Percentiles rank a stretch among this genome's conserved stretches.
phyloP scores from a whole-genome alignment of 2,888 invertebrate genomes.

The Cerastis rubricosa region DNA sequence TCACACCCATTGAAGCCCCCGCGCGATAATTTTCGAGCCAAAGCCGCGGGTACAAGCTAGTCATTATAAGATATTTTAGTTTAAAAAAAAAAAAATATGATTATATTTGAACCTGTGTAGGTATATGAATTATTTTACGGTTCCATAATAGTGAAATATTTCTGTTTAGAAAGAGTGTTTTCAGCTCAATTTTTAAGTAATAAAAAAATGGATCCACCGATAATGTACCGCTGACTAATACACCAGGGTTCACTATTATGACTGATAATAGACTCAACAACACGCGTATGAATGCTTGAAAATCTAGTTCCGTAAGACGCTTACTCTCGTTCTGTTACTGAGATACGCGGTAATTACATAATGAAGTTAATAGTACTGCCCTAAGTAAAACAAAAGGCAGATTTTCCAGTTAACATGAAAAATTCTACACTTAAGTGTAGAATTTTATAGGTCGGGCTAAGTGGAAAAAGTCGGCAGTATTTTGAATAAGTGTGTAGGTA shows the following conservation, averaged over 20 bases:
- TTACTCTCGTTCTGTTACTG: neutral
- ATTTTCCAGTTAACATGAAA: neutral
- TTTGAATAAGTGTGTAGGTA: neutral
- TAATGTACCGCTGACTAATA: slow-evolving; percentile 7
- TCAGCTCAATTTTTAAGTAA: neutral
- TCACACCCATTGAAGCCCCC: no score
- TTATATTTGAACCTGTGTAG: neutral
- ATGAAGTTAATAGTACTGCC: neutral
- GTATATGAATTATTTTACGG: neutral
- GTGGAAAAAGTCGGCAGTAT: neutral
- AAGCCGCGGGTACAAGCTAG: no score
- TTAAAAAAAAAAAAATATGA: no score
- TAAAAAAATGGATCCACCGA: neutral
- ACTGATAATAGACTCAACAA: slow-evolving; percentile 10
- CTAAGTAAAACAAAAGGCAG: neutral
- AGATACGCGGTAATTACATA: neutral
- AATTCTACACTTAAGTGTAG: neutral
- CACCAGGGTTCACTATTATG: slow-evolving; percentile 13
- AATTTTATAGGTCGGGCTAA: neutral
- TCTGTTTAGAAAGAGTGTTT: neutral
- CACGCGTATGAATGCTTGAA: slow-evolving; percentile 12
- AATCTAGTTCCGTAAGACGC: slow-evolving; percentile 25
- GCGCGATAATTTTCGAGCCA: no score
- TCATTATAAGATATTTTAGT: no score
- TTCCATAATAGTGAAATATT: neutral